Evolutionary conservation across 1,140 invertebrate species (phyloP).

Genomic region (Yoshiicerus persimilis): DNA sequence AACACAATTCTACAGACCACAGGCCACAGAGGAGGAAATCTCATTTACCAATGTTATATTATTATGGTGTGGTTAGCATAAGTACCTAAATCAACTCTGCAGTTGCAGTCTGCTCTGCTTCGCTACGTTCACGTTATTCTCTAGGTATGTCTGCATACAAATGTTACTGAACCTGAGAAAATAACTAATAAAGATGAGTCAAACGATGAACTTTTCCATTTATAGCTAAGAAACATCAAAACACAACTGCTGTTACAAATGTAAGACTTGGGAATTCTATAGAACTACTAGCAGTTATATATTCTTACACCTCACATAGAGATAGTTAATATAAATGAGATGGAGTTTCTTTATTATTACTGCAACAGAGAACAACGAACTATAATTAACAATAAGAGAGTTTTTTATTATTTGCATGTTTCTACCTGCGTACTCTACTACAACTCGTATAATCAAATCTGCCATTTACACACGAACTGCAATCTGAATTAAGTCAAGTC

Average conservation of each 20-base stretch:
- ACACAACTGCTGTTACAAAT: not conserved
- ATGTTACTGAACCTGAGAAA: slow-evolving; percentile 8
- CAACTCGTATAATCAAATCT: not conserved
- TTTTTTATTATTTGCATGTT: not conserved
- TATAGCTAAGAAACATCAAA: not conserved
- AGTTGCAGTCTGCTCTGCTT: not conserved
- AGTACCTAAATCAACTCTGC: not conserved
- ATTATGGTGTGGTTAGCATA: not conserved
- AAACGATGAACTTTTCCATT: slow-evolving; percentile 16
- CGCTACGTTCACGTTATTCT: not conserved
- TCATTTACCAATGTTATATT: not conserved
- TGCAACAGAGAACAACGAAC: not conserved
- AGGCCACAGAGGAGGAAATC: not conserved
- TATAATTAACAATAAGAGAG: not conserved
- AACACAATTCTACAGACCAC: not conserved
- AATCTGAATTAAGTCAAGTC: not conserved
- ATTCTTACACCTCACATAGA: not conserved
- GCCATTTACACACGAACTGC: not conserved
- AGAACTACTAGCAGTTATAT: no score
- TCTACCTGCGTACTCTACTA: not conserved
- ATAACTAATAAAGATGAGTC: not conserved
- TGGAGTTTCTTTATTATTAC: not conserved
- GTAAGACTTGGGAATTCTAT: no score
- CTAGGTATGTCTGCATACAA: not conserved
- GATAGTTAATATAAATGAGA: not conserved